Base-by-base conservation (phyloP, 2,113 vertebrate species). In the Falcunculus frontatus region DNA sequence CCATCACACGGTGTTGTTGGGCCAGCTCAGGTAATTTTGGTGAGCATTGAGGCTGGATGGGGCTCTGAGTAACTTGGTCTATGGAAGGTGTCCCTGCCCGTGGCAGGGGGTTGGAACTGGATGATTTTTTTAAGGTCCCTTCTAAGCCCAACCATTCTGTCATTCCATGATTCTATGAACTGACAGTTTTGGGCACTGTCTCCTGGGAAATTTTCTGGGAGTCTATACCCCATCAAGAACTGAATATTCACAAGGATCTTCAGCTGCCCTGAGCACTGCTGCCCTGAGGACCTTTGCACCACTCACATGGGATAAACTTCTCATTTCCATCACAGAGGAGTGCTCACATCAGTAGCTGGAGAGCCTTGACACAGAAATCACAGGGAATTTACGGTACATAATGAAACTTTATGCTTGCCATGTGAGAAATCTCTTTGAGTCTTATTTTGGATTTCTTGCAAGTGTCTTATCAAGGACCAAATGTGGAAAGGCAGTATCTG, bases 361-460 rank as follows among this genome's bases (percentile, higher is more conserved):
- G 84, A 63, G 56, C 53, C 80, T 68, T 37, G 35, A 53, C 69
- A 42, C 12, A 63, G 53, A 75, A 90, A 37, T 87, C 67, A 53
- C 53, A 65, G 41, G 53, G 57, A 74, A 76, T 75, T 82, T 82
- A 60, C 9, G 18, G 60, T 39, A 73, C 37, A 18, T 64, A 89
- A 87, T 72, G 87, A 82, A 93, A 93, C 75, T 84, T 94, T 14
- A 23, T n/a, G 25, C 52, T 63, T 84, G 50, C 56, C 37, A 3
- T 30, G 53, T 46, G 57, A 73, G 63, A 84, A 91, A 87, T 52
- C 69, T 89, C 62, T 82, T 37, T 82, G 52, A 81, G 52, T 44
- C 84, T 90, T 84, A 41, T 41, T 84, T 79, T 91, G 33, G 39
- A 57, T 94, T 75, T 85, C 72, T 88, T 90, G 46, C 77, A 87